Percentiles rank a stretch among this genome's conserved stretches.
These are phyloP conservation scores for Cochlearius cochlearius DNA, from an alignment of 2,113 vertebrate genomes.

Conservation along the genomic window DNA sequence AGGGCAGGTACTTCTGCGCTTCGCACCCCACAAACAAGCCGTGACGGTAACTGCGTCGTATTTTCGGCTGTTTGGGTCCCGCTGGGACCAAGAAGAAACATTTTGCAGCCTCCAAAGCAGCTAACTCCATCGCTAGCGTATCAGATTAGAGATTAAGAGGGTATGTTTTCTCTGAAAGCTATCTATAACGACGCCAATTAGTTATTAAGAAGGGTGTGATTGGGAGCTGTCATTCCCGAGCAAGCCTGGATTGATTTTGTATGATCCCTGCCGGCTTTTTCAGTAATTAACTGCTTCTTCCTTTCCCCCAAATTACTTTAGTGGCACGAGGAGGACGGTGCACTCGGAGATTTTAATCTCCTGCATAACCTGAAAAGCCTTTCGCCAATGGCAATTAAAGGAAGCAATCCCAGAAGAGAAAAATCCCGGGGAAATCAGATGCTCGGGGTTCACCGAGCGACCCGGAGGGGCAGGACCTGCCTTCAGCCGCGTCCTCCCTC, in stretches of 20 bases:
- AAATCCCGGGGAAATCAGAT: not conserved
- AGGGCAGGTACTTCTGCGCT: rapidly evolving
- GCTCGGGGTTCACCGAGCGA: rapidly evolving
- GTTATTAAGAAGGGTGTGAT: not conserved
- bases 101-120: not conserved
- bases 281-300: not conserved
- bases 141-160: not conserved
- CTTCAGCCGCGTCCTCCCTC: not conserved
- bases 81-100: rapidly evolving
- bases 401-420: not conserved
- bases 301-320: not conserved
- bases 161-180: not conserved
- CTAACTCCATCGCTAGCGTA: not conserved
- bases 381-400: not conserved
- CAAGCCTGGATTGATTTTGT: not conserved
- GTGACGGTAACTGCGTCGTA: rapidly evolving
- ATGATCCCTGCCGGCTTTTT: not conserved
- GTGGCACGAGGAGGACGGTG: not conserved
- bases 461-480: not conserved
- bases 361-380: not conserved
- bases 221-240: not conserved
- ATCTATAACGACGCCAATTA: not conserved
- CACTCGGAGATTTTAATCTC: not conserved
- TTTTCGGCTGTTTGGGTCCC: not conserved
- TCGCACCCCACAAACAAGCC: not conserved